Percentiles rank a stretch among this genome's conserved stretches.
Conservation (phyloP, 1,140 invertebrate genomes). For the Atta cephalotes region DNA sequence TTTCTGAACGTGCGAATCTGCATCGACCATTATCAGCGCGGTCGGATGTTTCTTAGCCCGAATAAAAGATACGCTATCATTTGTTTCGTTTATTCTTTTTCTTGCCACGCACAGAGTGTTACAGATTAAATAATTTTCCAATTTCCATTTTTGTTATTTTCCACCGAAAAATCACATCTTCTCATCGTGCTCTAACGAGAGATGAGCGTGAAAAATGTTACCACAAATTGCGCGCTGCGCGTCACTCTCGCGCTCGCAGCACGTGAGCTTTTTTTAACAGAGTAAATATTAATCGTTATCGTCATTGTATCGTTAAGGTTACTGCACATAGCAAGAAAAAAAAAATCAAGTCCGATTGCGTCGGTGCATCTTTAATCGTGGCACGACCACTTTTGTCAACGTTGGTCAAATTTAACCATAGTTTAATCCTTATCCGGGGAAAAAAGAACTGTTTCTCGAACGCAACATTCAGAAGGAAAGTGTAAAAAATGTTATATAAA, state of each 20-base stretch:
- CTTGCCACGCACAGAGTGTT: background rate
- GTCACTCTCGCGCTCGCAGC: conserved; percentile 44
- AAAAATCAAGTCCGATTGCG: conserved; percentile 55
- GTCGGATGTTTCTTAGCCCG: background rate
- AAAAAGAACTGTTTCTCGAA: conserved; percentile 6
- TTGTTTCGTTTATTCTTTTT: conserved; percentile 18
- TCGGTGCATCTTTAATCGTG: conserved; percentile 61
- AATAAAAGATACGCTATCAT: conserved; percentile 28
- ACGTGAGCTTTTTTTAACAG: conserved; percentile 63
- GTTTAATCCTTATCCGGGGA: conserved; percentile 31
- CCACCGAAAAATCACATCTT: conserved; percentile 10
- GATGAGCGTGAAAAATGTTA: background rate
- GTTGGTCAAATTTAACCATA: conserved; percentile 36
- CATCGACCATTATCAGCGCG: background rate
- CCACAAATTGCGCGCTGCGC: background rate
- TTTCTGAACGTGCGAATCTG: conserved; percentile 24
- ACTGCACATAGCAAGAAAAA: conserved; percentile 59
- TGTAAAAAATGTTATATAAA: conserved; percentile 20
- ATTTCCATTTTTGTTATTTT: conserved; percentile 22
- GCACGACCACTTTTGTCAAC: conserved; percentile 20
- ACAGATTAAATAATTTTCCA: conserved; percentile 20
- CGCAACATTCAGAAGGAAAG: conserved; percentile 6
- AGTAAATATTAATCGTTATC: conserved; percentile 72
- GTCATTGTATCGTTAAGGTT: conserved; percentile 70
- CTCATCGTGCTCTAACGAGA: background rate